Evolutionary conservation across 92 coral and sea anemone species (phyloP).

Genomic region (Umimayanthus kanabou): DNA sequence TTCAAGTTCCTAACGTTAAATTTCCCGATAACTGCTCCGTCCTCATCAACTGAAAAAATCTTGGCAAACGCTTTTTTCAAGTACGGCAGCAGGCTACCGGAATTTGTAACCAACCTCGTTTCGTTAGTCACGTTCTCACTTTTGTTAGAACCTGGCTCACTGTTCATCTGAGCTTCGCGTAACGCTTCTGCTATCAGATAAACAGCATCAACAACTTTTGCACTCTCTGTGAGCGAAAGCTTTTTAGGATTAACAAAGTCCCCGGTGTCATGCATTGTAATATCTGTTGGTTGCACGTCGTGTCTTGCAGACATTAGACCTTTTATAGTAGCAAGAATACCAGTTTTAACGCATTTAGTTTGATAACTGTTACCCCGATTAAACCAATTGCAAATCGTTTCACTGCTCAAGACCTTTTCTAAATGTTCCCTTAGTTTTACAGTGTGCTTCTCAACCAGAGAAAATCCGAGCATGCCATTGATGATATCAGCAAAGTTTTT

Average conservation of each 20-base stretch:
- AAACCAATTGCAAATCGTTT: constrained; percentile 21
- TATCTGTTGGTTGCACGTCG: background rate
- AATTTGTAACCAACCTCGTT: background rate
- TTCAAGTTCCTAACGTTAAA: constrained; percentile 43
- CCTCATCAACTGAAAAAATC: background rate
- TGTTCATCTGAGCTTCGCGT: background rate
- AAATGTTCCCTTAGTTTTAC: constrained; percentile 33
- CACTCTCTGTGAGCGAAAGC: constrained; percentile 9
- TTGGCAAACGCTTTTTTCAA: background rate
- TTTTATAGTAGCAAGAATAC: background rate
- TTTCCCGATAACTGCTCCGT: constrained; percentile 27
- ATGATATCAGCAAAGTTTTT: constrained; percentile 51
- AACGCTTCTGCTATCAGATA: constrained; percentile 14
- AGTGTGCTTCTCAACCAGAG: constrained; percentile 37
- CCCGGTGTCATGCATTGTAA: background rate
- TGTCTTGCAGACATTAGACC: background rate
- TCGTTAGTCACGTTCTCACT: background rate
- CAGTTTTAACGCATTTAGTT: background rate
- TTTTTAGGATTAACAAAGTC: background rate
- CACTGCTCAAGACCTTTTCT: background rate
- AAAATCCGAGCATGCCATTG: constrained; percentile 71
- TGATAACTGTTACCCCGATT: background rate
- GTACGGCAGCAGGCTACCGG: background rate
- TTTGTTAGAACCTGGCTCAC: background rate
- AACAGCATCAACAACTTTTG: constrained; percentile 22